Percentiles rank a stretch among this genome's conserved stretches.
Conservation (phyloP, 2,888 invertebrate species). For the Euplagia quadripunctaria region DNA sequence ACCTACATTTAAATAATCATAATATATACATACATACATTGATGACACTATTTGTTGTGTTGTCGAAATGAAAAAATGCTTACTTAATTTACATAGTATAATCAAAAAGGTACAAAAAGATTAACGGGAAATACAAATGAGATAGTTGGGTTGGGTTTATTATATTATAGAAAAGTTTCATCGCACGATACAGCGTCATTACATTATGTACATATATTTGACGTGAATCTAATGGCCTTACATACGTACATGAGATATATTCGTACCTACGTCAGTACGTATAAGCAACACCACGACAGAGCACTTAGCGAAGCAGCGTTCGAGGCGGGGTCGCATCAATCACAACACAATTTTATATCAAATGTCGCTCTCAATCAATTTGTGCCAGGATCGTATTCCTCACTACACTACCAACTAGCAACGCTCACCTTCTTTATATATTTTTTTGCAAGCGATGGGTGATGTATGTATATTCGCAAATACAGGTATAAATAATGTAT, state of each 20-base stretch:
- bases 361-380: constrained; percentile 88
- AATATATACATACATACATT: no score
- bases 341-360: constrained; percentile 87
- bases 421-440: constrained; percentile 63
- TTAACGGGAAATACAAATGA: not conserved
- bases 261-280: constrained; percentile 48
- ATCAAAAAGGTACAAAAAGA: not conserved
- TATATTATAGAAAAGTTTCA: not conserved
- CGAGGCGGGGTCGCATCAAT: constrained; percentile 85
- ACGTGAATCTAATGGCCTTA: constrained; percentile 61
- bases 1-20: no score
- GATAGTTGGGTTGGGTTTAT: not conserved
- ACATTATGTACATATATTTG: constrained; percentile 36
- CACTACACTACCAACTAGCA: constrained; percentile 67
- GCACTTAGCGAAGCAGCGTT: constrained; percentile 82
- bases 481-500: constrained; percentile 46
- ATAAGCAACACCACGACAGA: constrained; percentile 78
- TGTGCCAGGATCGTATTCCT: constrained; percentile 83
- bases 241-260: constrained; percentile 51
- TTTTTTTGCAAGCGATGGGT: constrained; percentile 39
- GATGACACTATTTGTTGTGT: no score
- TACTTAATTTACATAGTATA: not conserved
- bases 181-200: constrained; percentile 20
- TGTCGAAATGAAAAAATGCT: no score
- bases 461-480: constrained; percentile 44